Evolutionary conservation across 30 jellyfish, hydroid and myxozoan genomes (phyloP).

Genomic region (Calvadosia cruxmelitensis): DNA sequence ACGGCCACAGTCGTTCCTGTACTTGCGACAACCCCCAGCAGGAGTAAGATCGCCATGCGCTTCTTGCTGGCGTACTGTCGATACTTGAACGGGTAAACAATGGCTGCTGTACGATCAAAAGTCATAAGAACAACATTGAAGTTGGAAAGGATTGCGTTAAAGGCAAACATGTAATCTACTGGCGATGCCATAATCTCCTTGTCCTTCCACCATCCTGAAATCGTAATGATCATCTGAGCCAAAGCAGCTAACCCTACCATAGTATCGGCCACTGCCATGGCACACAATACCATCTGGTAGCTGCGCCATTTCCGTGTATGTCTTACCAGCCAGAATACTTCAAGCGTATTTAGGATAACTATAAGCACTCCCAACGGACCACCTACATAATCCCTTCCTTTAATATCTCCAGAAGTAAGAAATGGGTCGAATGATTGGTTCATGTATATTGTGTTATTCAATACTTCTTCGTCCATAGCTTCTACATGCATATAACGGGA

Average conservation of each 20-base stretch:
- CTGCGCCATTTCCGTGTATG: not conserved
- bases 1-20: not conserved
- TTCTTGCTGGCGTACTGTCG: not conserved
- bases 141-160: not conserved
- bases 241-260: not conserved
- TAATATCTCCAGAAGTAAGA: not conserved
- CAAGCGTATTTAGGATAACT: not conserved
- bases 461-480: too few relatives aligned
- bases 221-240: not conserved
- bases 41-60: not conserved
- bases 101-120: not conserved
- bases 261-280: not conserved
- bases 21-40: not conserved
- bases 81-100: not conserved
- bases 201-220: not conserved
- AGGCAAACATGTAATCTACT: not conserved
- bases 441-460: too few relatives aligned
- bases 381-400: not conserved
- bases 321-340: not conserved
- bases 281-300: not conserved
- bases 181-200: not conserved
- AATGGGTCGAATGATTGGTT: too few relatives aligned
- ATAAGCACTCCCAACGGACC: not conserved
- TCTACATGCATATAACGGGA: too few relatives aligned
- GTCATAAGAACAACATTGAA: not conserved